Percentiles rank a stretch among this genome's conserved stretches.
Evolutionary conservation across 2,797 vertebrate genomes (phyloP).

Genomic region (Notolepis coatsorum): DNA sequence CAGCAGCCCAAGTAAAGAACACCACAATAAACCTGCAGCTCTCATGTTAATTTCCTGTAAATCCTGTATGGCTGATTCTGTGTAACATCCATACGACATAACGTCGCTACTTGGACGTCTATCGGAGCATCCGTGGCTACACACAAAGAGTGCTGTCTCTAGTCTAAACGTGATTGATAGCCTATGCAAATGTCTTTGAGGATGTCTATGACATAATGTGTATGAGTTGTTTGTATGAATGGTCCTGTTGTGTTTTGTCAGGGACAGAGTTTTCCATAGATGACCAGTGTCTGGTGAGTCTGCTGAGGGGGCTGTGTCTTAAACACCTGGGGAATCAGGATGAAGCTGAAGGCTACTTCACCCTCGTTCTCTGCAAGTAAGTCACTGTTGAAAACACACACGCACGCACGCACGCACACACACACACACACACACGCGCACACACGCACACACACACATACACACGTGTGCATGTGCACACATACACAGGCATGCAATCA

Average conservation of each 20-base stretch:
- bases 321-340: constrained; percentile 91
- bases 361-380: constrained; percentile 89
- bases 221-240: constrained; percentile 12
- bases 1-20: constrained; percentile 84
- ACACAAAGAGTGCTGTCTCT: too few species aligned
- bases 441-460: not conserved
- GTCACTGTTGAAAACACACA: constrained; percentile 29
- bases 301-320: constrained; percentile 94
- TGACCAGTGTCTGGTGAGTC: constrained; percentile 92
- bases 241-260: constrained; percentile 60
- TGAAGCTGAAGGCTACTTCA: constrained; percentile 95
- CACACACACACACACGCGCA: not conserved
- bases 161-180: too few species aligned
- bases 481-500: not conserved
- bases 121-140: not conserved
- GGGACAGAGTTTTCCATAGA: constrained; percentile 89
- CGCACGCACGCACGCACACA: not conserved
- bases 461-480: not conserved
- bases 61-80: too few species aligned
- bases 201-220: not conserved
- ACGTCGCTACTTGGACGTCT: too few species aligned
- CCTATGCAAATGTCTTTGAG: too few species aligned
- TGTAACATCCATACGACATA: too few species aligned
- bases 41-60: too few species aligned
- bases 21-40: too few species aligned